A percentile compares a stretch with the other conserved stretches of the same genome.
Evolutionary conservation across 1,140 invertebrate species (phyloP).

Genomic region (Potamilus streckersoni): DNA sequence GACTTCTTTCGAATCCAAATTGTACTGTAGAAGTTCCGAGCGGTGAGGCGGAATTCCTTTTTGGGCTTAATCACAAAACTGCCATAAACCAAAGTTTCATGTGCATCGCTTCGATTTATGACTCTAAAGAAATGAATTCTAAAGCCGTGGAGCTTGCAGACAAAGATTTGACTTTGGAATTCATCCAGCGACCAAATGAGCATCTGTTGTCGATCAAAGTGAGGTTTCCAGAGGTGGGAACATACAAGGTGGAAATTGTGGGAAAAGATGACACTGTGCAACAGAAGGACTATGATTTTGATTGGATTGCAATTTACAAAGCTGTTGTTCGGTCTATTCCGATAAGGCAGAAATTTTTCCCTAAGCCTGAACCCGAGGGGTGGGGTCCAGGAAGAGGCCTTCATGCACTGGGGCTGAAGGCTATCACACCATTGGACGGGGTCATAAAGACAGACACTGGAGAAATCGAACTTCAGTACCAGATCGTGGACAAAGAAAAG

Average conservation of each 20-base stretch:
- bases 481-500: conserved; percentile 18
- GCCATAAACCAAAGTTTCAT: conserved; percentile 39
- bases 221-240: conserved; percentile 48
- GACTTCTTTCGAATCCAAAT: conserved; percentile 42
- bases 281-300: conserved; percentile 48
- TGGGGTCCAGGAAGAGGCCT: conserved; percentile 48
- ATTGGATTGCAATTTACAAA: conserved; percentile 58
- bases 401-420: conserved; percentile 34
- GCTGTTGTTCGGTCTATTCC: conserved; percentile 40
- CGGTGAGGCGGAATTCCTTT: conserved; percentile 50
- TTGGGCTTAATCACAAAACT: conserved; percentile 41
- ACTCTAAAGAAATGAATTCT: conserved; percentile 29
- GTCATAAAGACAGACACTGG: conserved; percentile 28
- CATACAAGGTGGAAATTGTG: conserved; percentile 52
- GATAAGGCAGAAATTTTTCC: conserved; percentile 44
- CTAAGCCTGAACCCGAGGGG: conserved; percentile 40
- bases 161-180: conserved; percentile 48
- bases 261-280: conserved; percentile 46
- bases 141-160: conserved; percentile 32
- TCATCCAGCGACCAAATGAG: conserved; percentile 47
- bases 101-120: conserved; percentile 38
- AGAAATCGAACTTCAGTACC: conserved; percentile 22
- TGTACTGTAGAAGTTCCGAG: conserved; percentile 41
- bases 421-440: conserved; percentile 28
- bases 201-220: conserved; percentile 44